Conservation (phyloP, 2,888 invertebrate species). For the Dryomyza anilis region DNA sequence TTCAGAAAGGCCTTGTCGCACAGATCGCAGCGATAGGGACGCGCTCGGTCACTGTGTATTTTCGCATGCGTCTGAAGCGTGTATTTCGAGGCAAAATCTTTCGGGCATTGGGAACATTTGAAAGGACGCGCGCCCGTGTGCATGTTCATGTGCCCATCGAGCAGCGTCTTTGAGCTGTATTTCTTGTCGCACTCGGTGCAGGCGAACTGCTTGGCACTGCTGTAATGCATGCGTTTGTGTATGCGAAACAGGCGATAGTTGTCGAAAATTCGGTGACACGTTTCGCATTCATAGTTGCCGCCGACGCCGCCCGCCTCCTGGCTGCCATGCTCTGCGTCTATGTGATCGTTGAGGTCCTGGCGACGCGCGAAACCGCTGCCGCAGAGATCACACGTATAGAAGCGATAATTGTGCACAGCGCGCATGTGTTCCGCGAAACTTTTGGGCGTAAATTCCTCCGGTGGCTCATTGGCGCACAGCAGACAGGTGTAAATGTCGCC, state of each 20-base stretch:
- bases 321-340: constrained; percentile 66
- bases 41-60: constrained; percentile 71
- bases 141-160: constrained; percentile 75
- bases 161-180: constrained; percentile 71
- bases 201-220: constrained; percentile 66
- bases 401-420: constrained; percentile 66
- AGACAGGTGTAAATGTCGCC: constrained; percentile 33
- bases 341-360: constrained; percentile 68
- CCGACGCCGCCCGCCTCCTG: neutral
- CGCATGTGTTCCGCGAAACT: constrained; percentile 69
- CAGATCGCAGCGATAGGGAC: constrained; percentile 71
- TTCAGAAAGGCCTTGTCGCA: constrained; percentile 78
- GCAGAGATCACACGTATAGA: constrained; percentile 76
- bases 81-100: constrained; percentile 80
- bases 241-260: constrained; percentile 68
- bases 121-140: constrained; percentile 74
- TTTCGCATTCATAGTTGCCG: constrained; percentile 62
- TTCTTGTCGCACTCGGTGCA: constrained; percentile 72
- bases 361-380: constrained; percentile 69
- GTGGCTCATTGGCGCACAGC: constrained; percentile 29
- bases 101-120: constrained; percentile 69
- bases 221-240: constrained; percentile 70
- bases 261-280: constrained; percentile 68
- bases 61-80: constrained; percentile 77
- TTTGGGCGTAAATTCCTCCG: constrained; percentile 63